A percentile compares a stretch with the other conserved stretches of the same genome.
phyloP scores from a whole-genome alignment of 2,797 vertebrate species.

The Malurus splendens region DNA sequence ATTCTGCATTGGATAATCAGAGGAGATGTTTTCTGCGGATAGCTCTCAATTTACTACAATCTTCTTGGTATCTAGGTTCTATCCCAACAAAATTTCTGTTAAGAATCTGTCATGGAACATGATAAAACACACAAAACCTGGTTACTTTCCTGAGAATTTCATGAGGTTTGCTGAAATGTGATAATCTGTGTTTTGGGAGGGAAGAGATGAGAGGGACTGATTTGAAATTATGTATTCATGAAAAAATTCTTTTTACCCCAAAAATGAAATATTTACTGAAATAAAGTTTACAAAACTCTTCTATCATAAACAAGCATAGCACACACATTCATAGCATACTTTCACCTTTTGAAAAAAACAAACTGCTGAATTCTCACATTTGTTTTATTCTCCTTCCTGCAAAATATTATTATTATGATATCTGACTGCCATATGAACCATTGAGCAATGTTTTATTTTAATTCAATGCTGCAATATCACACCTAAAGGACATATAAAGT shows the following conservation, averaged over 20 bases:
- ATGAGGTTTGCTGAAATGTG: neutral
- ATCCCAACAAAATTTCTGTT: neutral
- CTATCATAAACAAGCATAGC: neutral
- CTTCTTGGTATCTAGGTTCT: neutral
- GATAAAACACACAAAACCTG: neutral
- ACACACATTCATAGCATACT: fast-evolving
- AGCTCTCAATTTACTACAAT: neutral
- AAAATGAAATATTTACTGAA: neutral
- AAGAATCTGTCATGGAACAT: neutral
- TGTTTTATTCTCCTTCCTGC: neutral
- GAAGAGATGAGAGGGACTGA: neutral
- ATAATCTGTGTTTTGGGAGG: neutral
- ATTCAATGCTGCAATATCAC: neutral
- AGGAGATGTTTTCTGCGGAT: neutral
- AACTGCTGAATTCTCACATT: neutral
- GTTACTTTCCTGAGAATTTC: neutral
- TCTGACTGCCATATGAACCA: neutral
- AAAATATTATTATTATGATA: neutral
- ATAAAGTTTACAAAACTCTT: neutral
- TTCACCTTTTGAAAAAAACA: neutral
- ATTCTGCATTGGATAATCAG: neutral
- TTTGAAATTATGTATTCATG: neutral
- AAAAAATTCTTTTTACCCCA: neutral
- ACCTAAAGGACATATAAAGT: neutral
- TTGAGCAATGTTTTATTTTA: neutral